Base-by-base conservation (phyloP, 2,888 invertebrate genomes). In the Tiliacea citrago region DNA sequence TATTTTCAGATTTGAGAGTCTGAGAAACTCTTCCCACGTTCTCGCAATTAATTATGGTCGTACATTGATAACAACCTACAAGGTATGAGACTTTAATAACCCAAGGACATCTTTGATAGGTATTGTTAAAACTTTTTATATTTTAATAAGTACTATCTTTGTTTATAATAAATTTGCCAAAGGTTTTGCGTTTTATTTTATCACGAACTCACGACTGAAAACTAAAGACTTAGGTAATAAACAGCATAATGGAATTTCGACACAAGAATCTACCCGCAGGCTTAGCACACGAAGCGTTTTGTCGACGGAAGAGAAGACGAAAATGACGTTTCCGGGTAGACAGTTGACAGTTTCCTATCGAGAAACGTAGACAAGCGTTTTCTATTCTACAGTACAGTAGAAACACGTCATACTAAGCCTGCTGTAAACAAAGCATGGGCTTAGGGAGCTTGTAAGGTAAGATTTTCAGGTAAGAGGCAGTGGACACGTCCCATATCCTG, bases 181-280 rank as follows among this genome's bases (percentile, higher is more conserved):
- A 49, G 18, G 69, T 66, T 77, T 66, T 71, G 85, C 39, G 77
- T 83, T 83, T 83, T 73, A 83, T 84, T 83, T 71, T 57, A 55
- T 68, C 7, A 18, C 0, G 12, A 21, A 29, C 6, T 16, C 1
- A 29, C 13, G n/a, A 16, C 42, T 62, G 18, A n/a, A 7, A 47
- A 47, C 29, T 8, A 45, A 29, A 21, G 7, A 58, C 2, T 10
- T 3, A 29, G 10, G 4, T 10, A 45, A 10, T n/a, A 18, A 24
- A 24, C 42, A 24, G 7, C 1, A 29, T 29, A 62, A 45, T 24
- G 24, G 12, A 45, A 45, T 51, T n/a, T 10, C 5, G 10, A 51
- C 51, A n/a, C 51, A 51, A n/a, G 29, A 29, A 29, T 29, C 29
- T 29, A 29, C 29, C 29, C 1, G 29, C 29, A 29, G 29, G 29